Base-by-base conservation (phyloP, 2,113 vertebrate species). In the Apodemus sylvaticus region DNA sequence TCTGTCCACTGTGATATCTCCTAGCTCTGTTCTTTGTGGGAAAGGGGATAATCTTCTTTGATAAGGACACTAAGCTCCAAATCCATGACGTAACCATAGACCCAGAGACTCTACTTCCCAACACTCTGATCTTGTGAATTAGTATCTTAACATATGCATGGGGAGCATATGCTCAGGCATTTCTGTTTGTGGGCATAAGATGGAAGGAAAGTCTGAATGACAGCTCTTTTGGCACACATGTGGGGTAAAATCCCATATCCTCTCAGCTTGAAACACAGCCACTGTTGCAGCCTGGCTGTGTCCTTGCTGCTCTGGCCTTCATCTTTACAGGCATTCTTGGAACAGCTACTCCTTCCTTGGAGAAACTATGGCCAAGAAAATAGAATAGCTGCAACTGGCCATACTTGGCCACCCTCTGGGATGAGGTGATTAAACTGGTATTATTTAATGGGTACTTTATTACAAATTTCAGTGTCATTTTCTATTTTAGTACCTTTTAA, bases 401-500 rank as follows among this genome's bases (percentile, higher is more conserved):
- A 58, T 1, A 34, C 45, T 19, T 12, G 36, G 7, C 42, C 53
- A 62, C 42, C 39, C 39, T 92, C 70, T 78, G 51, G 53, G 68
- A 51, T 89, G 81, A 24, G 53, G 20, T 76, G 76, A 88, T 42
- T 16, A 42, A 36, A 3, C 64, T 91, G 77, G 10, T 22, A 96
- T 81, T 90, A 60, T 58, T 51, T 83, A 87, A 66, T 36, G 53
- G 83, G 86, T 81, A 89, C 55, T 79, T 92, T 48, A 48, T 64
- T 96, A 45, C 24, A 90, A 51, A 94, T 79, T 86, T 74, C 70
- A 71, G 58, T 48, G 58, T 96, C 93, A 96, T 94, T 96, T 94
- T 82, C 51, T 90, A 66, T 92, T 92, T 94, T 31, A 94, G 39
- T 73, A 34, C n/a, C 31, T 68, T 88, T 97, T 88, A 90, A 79